Base-by-base conservation (phyloP, 2,888 invertebrate genomes). In the Lepas anatifera region DNA sequence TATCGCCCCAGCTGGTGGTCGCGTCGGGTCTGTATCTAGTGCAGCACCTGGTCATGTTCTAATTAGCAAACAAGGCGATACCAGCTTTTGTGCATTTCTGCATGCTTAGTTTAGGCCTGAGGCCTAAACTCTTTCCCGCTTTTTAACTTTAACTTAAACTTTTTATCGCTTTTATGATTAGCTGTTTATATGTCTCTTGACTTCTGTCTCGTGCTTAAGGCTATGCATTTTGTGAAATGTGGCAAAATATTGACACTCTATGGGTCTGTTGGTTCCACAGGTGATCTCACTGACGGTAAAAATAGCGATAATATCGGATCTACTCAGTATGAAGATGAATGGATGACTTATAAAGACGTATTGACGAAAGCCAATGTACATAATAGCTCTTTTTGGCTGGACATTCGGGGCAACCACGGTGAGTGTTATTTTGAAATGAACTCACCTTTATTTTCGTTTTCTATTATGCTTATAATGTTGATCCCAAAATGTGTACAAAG, bases 341-440 rank as follows among this genome's bases (percentile, higher is more conserved):
- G 95, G 95, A 79, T 86, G 73, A 84, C 86, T 75, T 95, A 95
- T 78, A 83, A 85, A 75, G 83, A 86, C 76, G 84, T 89, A 73
- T 81, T 94, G 43, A 81, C 85, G 67, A 86, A 88, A 74, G 85
- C 86, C 63, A 84, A 85, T 75, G 84, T 91, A 35, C 82, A 82
- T 68, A 82, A 87, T 58, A 86, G 85, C 77, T 90, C 91, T 3
- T 81, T 85, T 41, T 95, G 94, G 93, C 81, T 95, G 72, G 95
- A 95, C 81, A 88, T 93, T 73, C 83, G 94, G 80, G 95, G 95
- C 79, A 94, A 94, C 84, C 94, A 94, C 85, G 93, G 92, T 91
- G 82, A 79, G 77, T 72, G 25, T 8, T 69, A 67, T 46, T 67
- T 48, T 58, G 67, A 58, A 63, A 48, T 52, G 68, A 71, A 22